Conservation (phyloP, 1,140 invertebrate genomes). For the Gyrodactylus bullatarudis region DNA sequence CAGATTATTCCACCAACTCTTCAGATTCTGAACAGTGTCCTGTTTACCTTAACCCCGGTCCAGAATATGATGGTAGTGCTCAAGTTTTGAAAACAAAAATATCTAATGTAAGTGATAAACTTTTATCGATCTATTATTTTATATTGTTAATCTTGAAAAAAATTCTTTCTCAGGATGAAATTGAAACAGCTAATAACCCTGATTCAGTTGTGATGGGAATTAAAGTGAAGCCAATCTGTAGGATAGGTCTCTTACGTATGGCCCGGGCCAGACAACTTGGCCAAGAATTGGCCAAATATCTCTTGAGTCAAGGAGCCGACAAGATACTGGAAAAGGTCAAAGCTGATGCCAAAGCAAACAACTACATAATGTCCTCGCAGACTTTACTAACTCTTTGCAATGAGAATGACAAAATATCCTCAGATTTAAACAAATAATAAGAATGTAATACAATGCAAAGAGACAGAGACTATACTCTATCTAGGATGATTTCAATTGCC, state of each 20-base stretch:
- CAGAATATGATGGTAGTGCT: neutral
- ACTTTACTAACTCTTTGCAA: neutral
- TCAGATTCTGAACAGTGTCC: neutral
- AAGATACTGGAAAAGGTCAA: neutral
- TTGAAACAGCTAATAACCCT: neutral
- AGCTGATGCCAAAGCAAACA: neutral
- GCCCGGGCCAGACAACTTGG: neutral
- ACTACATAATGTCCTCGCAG: neutral
- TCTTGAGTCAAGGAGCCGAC: neutral
- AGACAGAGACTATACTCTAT: too few species aligned
- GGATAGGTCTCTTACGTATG: neutral
- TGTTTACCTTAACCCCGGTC: neutral
- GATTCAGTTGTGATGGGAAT: neutral
- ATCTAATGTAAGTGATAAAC: neutral
- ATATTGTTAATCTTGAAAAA: neutral
- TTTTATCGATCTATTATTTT: neutral
- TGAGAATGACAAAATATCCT: too few species aligned
- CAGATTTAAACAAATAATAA: too few species aligned
- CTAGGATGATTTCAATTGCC: too few species aligned
- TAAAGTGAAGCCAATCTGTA: neutral
- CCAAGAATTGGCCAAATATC: neutral
- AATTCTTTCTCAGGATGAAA: neutral
- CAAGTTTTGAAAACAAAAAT: neutral
- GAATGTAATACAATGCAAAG: too few species aligned
- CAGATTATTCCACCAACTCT: neutral